phyloP scores from a whole-genome alignment of 1,140 invertebrate species.

The Orius laevigatus region DNA sequence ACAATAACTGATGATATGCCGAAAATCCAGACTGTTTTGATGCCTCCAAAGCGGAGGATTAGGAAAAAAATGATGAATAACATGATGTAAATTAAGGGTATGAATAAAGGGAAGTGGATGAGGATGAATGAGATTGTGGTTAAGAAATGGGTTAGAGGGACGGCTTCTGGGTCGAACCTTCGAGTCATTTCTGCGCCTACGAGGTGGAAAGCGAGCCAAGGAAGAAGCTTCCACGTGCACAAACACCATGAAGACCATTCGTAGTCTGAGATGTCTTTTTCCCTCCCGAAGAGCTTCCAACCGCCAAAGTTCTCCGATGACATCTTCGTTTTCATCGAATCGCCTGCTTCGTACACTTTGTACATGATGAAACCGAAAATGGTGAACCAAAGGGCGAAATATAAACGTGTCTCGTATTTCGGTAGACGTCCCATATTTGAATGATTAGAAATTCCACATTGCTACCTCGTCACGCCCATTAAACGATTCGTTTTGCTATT shows the following conservation, averaged over 20 bases:
- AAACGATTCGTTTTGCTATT: too few species aligned
- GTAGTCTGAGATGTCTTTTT: constrained; percentile 20
- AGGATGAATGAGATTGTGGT: background rate
- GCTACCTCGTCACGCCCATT: too few species aligned
- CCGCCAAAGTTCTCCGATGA: constrained; percentile 11
- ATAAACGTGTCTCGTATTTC: background rate
- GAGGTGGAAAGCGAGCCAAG: constrained; percentile 21
- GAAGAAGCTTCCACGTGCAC: constrained; percentile 15
- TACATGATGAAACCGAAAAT: constrained; percentile 9
- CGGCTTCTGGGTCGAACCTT: constrained; percentile 12
- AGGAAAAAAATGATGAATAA: constrained; percentile 13
- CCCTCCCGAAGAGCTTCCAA: constrained; percentile 15
- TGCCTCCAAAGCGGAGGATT: constrained; percentile 1
- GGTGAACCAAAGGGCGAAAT: constrained; percentile 8
- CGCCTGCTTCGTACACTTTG: constrained; percentile 6
- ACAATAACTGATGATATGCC: background rate
- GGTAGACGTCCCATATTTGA: background rate
- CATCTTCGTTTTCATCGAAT: background rate
- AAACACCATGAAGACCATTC: constrained; percentile 20
- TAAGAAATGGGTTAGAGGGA: background rate
- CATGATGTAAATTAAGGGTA: constrained; percentile 15
- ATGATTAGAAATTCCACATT: too few species aligned
- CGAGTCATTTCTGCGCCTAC: constrained; percentile 11
- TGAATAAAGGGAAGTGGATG: background rate
- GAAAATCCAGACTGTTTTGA: background rate